phyloP scores from a whole-genome alignment of 2,797 vertebrate genomes.

The Anas acuta region DNA sequence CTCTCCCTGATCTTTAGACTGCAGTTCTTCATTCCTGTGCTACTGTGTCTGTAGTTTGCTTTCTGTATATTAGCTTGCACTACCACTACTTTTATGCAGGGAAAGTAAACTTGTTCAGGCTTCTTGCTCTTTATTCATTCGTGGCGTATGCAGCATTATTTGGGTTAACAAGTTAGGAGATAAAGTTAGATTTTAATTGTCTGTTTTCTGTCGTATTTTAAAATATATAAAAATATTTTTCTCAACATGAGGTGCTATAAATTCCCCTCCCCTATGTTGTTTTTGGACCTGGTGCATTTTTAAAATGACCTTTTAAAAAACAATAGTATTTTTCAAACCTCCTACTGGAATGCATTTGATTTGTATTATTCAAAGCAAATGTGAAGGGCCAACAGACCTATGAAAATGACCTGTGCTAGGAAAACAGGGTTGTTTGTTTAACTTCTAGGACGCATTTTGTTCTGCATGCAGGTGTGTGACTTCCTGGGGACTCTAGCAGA shows the following conservation, averaged over 20 bases:
- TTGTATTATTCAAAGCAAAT: slow-evolving; percentile 17
- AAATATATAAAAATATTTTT: slow-evolving; percentile 11
- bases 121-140: neutral
- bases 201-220: neutral
- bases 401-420: neutral
- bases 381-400: neutral
- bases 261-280: neutral
- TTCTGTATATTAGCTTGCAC: neutral
- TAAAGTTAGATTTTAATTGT: slow-evolving; percentile 10
- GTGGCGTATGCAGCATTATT: neutral
- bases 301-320: neutral
- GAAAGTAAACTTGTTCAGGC: neutral
- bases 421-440: neutral
- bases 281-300: slow-evolving; percentile 49
- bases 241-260: neutral
- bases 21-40: neutral
- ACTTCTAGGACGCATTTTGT: neutral
- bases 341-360: slow-evolving; percentile 8
- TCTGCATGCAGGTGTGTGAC: fast-evolving
- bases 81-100: neutral
- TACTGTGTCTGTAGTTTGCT: neutral
- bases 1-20: neutral
- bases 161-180: neutral
- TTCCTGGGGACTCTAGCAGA: neutral
- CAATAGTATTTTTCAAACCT: slow-evolving; percentile 47